phyloP scores from a whole-genome alignment of 2,888 invertebrate genomes.

The Nematopogon swammerdamellus region DNA sequence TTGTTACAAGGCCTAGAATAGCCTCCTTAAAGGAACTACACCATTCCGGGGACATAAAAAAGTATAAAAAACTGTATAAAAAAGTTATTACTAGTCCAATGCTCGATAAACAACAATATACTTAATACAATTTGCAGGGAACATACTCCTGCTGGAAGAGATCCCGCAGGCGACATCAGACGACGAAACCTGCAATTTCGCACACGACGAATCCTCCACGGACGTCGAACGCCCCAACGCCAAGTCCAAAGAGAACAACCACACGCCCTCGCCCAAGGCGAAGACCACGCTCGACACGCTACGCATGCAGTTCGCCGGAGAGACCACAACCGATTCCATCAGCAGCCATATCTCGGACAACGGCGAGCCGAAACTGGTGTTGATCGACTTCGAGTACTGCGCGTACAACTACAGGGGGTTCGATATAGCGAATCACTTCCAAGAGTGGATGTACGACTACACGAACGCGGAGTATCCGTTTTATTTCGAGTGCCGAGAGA shows the following conservation, averaged over 20 bases:
- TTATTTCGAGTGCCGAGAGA: constrained; percentile 64
- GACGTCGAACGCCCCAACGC: constrained; percentile 5
- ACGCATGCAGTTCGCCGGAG: constrained; percentile 21
- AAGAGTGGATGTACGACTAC: constrained; percentile 91
- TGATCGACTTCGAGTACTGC: constrained; percentile 94
- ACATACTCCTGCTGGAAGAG: constrained; percentile 53
- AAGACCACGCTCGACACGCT: constrained; percentile 11
- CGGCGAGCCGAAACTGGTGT: constrained; percentile 59
- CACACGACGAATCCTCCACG: constrained; percentile 21
- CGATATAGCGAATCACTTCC: constrained; percentile 92
- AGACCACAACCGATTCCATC: constrained; percentile 34
- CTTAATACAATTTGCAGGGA: too few relatives aligned
- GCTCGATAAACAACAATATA: too few relatives aligned
- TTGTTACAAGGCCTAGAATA: too few relatives aligned
- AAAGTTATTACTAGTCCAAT: too few relatives aligned
- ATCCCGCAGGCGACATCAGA: constrained; percentile 13
- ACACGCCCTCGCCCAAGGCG: constrained; percentile 7
- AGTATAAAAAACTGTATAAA: too few relatives aligned
- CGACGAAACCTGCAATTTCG: constrained; percentile 19
- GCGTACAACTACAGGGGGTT: constrained; percentile 93
- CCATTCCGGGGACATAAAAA: neutral
- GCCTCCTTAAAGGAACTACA: too few relatives aligned
- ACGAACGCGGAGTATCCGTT: constrained; percentile 73
- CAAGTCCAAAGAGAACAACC: constrained; percentile 15
- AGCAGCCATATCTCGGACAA: constrained; percentile 31